Evolutionary conservation across 2,888 invertebrate genomes (phyloP), one percentile per base, ranked within the genome.

Genomic region (Psococerastis gibbosa): DNA sequence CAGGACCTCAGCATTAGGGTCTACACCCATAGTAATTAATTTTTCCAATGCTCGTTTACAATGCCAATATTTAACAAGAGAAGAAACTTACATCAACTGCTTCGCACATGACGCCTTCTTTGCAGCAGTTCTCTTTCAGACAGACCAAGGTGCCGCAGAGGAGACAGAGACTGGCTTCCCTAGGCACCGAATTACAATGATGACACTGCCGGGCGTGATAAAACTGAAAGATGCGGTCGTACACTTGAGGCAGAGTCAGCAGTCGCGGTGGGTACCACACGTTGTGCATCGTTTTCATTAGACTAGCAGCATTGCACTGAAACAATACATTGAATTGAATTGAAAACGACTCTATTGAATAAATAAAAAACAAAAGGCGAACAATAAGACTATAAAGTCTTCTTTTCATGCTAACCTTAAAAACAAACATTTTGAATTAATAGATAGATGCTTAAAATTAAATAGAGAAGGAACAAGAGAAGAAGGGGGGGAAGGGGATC

Each of bases 111-210:
- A 80, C 79, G 53, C 77, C 75, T 55, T 78, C 78, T 47, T 83
- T 78, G 61, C 88, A 89, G 64, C 89, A 89, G 52, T 72, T 73
- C 62, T 85, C 84, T 64, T 82, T 84, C 54, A 92, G 72, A 61
- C 94, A 94, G 43, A 94, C 83, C 52, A 92, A 78, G 43, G 83
- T 80, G 50, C 91, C 92, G 64, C 95, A 95, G 47, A 92, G 66
- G 53, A 95, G 72, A 61, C 94, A 95, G 51, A 94, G 78, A 52
- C 84, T 84, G 27, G 89, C 85, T 63, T 94, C 85, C 55, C 78
- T 78, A 50, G 95, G 95, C 55, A 87, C 78, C 50, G 78, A 78
- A 56, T 82, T 81, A 65, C 95, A 95, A 56, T 82, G 79, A 52
- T 73, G 71, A 64, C 95, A 95, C 48, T 78, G 77, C 53, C 82